phyloP scores from a whole-genome alignment of 2,888 invertebrate genomes.

The Caenorhabditis auriculariae region DNA sequence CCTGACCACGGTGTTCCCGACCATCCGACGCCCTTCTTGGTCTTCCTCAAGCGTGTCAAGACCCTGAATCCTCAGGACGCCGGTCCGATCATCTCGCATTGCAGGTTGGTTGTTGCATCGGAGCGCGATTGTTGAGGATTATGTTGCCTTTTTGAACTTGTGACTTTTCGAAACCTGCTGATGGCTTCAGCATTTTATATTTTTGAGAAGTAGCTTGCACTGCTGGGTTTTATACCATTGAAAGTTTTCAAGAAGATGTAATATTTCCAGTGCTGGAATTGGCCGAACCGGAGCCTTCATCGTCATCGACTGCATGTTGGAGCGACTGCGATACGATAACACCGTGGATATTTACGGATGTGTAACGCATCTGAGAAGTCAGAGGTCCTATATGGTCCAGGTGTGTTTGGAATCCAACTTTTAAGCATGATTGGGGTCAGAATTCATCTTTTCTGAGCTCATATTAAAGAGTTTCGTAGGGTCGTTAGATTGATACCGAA shows the following conservation, averaged over 20 bases:
- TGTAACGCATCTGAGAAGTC: constrained; percentile 93
- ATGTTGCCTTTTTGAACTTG: not conserved
- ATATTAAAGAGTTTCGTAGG: too few species aligned
- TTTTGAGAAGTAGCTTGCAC: too few species aligned
- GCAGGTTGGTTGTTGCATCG: constrained; percentile 68
- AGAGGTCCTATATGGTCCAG: constrained; percentile 99
- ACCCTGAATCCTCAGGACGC: constrained; percentile 86
- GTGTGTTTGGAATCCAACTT: constrained; percentile 5
- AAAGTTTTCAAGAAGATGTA: not conserved
- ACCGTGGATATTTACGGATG: constrained; percentile 98
- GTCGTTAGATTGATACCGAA: too few species aligned
- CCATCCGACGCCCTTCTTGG: constrained; percentile 95
- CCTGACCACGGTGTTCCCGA: constrained; percentile 98
- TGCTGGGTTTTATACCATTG: not conserved
- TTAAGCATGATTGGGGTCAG: too few species aligned
- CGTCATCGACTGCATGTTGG: constrained; percentile 97
- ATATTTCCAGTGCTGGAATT: constrained; percentile 74
- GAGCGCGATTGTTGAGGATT: not conserved
- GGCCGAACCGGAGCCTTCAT: constrained; percentile 95
- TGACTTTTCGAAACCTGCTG: too few species aligned
- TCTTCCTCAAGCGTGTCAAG: constrained; percentile 90
- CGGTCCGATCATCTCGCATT: constrained; percentile 92
- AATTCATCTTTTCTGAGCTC: too few species aligned
- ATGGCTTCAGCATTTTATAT: too few species aligned
- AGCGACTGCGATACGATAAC: constrained; percentile 92